phyloP scores from a whole-genome alignment of 2,797 vertebrate genomes.

The Pseudocheirus occidentalis region DNA sequence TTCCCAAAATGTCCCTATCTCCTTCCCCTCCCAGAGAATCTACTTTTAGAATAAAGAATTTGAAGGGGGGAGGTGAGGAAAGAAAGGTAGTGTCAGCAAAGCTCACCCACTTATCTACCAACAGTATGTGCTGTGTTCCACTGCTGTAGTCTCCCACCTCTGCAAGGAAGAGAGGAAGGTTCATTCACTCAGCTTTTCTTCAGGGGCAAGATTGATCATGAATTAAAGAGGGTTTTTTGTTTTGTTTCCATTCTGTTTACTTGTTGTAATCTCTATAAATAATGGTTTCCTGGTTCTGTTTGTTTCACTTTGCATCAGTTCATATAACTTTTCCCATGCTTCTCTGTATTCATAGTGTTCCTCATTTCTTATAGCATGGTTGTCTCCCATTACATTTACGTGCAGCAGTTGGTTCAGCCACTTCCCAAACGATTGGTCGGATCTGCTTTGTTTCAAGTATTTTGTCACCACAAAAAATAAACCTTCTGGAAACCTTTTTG shows the following conservation, averaged over 20 bases:
- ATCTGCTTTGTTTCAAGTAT: slow-evolving; percentile 1
- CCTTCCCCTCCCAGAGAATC: not conserved
- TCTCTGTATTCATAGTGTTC: not conserved
- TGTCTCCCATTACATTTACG: not conserved
- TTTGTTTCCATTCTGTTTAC: not conserved
- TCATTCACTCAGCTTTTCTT: not conserved
- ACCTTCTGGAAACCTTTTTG: not conserved
- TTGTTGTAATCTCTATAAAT: no score
- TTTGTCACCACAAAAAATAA: not conserved
- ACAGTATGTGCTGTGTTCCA: not conserved
- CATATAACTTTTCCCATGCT: not conserved
- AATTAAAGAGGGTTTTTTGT: not conserved
- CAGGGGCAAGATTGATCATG: not conserved
- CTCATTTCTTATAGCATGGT: not conserved
- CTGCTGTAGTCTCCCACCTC: no score
- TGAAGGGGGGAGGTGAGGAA: not conserved
- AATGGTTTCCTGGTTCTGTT: not conserved
- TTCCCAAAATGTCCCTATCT: not conserved
- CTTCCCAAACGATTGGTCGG: not conserved
- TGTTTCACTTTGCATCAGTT: not conserved
- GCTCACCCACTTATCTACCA: not conserved
- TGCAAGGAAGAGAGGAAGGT: not conserved
- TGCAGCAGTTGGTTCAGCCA: not conserved
- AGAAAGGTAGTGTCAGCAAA: not conserved
- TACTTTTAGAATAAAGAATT: not conserved